These are phyloP conservation scores for Hemicentrotus pulcherrimus DNA, from an alignment of 35 echinoderm and acorn worm species.

Conservation along the genomic window DNA sequence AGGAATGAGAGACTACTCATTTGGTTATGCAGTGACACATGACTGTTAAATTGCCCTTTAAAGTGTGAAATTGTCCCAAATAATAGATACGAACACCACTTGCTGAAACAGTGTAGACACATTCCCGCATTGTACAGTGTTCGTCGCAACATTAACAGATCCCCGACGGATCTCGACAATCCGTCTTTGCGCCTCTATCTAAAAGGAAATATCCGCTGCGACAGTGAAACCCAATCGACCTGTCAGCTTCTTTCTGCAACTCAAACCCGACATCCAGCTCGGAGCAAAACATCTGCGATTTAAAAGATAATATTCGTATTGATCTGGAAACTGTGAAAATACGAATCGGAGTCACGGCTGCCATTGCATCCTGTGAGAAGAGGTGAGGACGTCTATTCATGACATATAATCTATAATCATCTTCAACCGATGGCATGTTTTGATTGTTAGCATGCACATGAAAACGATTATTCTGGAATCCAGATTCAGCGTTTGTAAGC, in stretches of 20 bases:
- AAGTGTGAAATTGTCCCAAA: too few species aligned
- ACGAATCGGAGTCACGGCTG: neutral
- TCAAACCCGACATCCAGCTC: neutral
- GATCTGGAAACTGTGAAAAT: neutral
- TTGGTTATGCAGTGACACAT: too few species aligned
- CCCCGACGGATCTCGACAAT: neutral
- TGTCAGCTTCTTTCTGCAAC: neutral
- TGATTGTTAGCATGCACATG: neutral
- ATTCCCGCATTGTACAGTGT: too few species aligned
- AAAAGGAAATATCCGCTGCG: neutral
- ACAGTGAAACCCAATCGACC: neutral
- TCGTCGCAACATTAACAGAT: too few species aligned
- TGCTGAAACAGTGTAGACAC: too few species aligned
- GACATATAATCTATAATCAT: slow-evolving; percentile 5
- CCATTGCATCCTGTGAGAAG: neutral
- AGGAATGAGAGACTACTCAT: too few species aligned
- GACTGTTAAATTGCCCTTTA: too few species aligned
- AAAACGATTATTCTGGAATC: neutral
- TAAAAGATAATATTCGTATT: slow-evolving; percentile 20
- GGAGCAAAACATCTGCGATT: slow-evolving; percentile 5
- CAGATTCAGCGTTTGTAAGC: neutral
- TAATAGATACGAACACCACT: too few species aligned
- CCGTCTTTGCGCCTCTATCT: neutral
- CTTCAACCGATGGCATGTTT: neutral
- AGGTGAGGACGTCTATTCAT: neutral